These are phyloP conservation scores for Tridacna crocea DNA, from an alignment of 2,888 invertebrate genomes.

Conservation along the genomic window DNA sequence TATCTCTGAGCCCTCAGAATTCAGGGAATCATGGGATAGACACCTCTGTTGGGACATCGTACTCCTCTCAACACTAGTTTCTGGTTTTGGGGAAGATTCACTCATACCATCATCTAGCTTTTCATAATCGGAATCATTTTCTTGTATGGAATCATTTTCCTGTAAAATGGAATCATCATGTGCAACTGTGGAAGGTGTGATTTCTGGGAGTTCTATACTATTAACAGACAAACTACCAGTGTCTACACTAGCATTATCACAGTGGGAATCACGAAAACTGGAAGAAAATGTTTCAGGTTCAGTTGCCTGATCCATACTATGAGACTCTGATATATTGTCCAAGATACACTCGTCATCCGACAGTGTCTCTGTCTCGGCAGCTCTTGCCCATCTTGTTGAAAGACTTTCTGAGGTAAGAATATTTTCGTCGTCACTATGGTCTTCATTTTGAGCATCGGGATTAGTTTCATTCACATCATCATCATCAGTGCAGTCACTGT, in stretches of 20 bases:
- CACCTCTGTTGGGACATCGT: constrained; percentile 38
- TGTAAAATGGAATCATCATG: background rate
- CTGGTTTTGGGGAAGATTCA: constrained; percentile 52
- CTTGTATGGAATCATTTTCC: constrained; percentile 19
- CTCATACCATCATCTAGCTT: constrained; percentile 26
- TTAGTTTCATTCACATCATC: constrained; percentile 33
- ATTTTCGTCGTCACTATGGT: constrained; percentile 55
- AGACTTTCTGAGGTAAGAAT: constrained; percentile 46
- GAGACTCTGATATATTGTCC: constrained; percentile 4
- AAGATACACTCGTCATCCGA: constrained; percentile 55
- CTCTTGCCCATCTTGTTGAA: constrained; percentile 48
- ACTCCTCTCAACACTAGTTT: constrained; percentile 27
- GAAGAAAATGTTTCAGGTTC: constrained; percentile 18
- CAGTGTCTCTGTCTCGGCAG: constrained; percentile 35
- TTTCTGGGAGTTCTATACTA: constrained; percentile 51
- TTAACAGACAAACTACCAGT: constrained; percentile 57
- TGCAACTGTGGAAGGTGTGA: constrained; percentile 1
- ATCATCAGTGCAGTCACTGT: background rate
- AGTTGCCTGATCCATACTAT: background rate
- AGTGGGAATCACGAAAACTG: constrained; percentile 28
- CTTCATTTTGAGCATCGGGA: constrained; percentile 27
- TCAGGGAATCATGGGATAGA: constrained; percentile 41
- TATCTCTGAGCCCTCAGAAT: constrained; percentile 46
- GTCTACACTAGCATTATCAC: constrained; percentile 55
- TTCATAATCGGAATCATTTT: constrained; percentile 34